Evolutionary conservation across 2,113 vertebrate species (phyloP).

Genomic region (Halcyon senegalensis): DNA sequence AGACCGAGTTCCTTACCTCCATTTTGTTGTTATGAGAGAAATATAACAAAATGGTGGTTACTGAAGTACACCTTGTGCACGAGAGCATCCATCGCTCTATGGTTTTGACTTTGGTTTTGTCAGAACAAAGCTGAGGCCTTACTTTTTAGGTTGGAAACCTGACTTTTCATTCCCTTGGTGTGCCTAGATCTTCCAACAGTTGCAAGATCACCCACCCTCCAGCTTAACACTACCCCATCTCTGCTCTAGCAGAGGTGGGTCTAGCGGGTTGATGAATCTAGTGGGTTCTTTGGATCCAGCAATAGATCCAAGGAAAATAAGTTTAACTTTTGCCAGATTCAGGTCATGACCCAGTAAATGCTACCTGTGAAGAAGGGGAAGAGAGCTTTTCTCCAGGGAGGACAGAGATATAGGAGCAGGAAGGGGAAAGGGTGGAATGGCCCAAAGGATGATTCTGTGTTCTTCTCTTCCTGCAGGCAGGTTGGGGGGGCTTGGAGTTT

Average conservation of each 20-base stretch:
- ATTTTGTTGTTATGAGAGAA: conserved; percentile 18
- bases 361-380: background rate
- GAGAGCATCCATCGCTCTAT: background rate
- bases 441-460: background rate
- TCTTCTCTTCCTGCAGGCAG: background rate
- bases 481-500: background rate
- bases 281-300: background rate
- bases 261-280: too few species aligned
- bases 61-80: background rate
- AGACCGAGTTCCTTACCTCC: background rate
- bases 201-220: background rate
- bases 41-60: conserved; percentile 20
- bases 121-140: background rate
- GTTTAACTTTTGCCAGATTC: background rate
- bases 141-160: background rate
- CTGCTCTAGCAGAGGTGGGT: background rate
- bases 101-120: background rate
- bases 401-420: background rate
- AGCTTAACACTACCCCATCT: background rate
- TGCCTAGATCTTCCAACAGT: background rate
- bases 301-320: background rate
- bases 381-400: background rate
- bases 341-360: background rate
- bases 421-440: background rate
- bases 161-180: background rate